Base-by-base conservation (phyloP, 2,888 invertebrate genomes). In the Caenorhabditis uteleia region DNA sequence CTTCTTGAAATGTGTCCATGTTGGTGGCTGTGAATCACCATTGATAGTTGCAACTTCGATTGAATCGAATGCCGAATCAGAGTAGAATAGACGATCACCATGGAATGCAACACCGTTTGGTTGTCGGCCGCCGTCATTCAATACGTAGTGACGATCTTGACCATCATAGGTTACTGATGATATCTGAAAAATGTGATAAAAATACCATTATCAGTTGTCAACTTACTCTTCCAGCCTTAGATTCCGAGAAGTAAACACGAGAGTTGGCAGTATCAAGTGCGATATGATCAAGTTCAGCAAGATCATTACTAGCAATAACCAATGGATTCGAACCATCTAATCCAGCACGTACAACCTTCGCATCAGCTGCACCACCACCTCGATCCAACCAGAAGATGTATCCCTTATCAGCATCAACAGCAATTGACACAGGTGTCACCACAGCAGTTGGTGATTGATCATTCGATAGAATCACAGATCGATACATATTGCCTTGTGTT, bases 341-440 rank as follows among this genome's bases (percentile, higher is more conserved):
- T 82, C 92, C 91, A 0, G 92, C 92, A 77, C 84, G 82, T 6
- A 84, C 90, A 27, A 97, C 90, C 54, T 76, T 76, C 6, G 62
- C 70, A 43, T 71, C 70, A n/a, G 60, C 39, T 12, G 73, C 68
- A 26, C 73, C 71, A 23, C 93, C 93, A 10, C 97, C 97, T 73
- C 92, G 91, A 82, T 98, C 98, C 10, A 94, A 88, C 97, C 97
- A 98, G 86, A 92, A 98, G 26, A 95, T 85, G 85, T 91, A 90
- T 27, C 97, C 97, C 77, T 91, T 91, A n/a, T 89, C 88, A 0
- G 97, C 94, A 86, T 97, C 93, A 29, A 98, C 86, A 54, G 91
- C 91, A 61, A 98, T 88, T 0, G 91, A 89, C 77, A 89, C 90
- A 0, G 97, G 97, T 75, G 89, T 89, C 0, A 93, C 91, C 1